These are phyloP conservation scores for Oscheius sp. DNA, from an alignment of 1,140 invertebrate species.

Conservation along the genomic window DNA sequence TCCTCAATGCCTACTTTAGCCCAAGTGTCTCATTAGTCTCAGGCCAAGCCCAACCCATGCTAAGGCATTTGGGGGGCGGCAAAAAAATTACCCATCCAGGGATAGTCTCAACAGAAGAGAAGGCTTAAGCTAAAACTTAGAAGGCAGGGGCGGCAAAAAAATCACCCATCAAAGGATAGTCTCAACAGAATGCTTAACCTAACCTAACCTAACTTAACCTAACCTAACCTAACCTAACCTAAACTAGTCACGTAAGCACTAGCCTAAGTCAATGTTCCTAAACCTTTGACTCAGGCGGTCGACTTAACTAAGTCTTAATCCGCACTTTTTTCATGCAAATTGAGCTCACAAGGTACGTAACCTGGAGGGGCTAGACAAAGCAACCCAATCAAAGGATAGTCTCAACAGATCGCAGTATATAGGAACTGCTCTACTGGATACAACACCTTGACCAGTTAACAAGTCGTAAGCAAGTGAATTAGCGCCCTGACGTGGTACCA, in stretches of 20 bases:
- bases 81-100: too few relatives aligned
- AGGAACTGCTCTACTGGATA: slow-evolving; percentile 64
- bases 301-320: neutral
- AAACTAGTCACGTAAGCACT: neutral
- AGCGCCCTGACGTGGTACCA: too few relatives aligned
- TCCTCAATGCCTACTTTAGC: too few relatives aligned
- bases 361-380: slow-evolving; percentile 39
- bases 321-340: neutral
- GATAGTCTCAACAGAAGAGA: neutral
- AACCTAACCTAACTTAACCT: neutral
- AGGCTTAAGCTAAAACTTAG: neutral
- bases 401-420: slow-evolving; percentile 65
- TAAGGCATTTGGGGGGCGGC: too few relatives aligned
- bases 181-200: neutral
- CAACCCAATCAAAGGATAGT: slow-evolving; percentile 62
- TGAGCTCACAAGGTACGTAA: neutral
- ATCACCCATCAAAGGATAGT: neutral
- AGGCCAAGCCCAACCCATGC: too few relatives aligned
- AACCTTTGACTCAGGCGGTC: neutral
- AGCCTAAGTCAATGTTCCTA: neutral
- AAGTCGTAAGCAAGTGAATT: slow-evolving; percentile 67
- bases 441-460: slow-evolving; percentile 64
- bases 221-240: neutral
- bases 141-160: neutral
- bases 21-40: too few relatives aligned